Conservation (phyloP, 2,888 invertebrate genomes). For the Neoitamus cyanurus region DNA sequence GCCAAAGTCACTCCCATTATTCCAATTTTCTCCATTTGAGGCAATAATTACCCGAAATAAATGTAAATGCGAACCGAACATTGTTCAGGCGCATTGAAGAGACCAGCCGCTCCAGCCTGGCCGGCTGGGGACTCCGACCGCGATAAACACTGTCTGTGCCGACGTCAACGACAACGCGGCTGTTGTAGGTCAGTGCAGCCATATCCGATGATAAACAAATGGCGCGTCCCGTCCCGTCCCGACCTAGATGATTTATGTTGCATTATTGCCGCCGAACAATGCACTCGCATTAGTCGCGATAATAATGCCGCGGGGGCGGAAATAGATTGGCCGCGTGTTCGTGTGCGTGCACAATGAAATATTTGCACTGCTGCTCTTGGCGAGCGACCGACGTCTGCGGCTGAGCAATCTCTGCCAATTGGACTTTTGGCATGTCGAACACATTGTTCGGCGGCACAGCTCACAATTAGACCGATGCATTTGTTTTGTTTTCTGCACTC, state of each 20-base stretch:
- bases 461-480: too few relatives aligned
- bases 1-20: background rate
- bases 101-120: background rate
- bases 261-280: constrained; percentile 28
- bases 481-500: too few relatives aligned
- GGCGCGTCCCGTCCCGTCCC: background rate
- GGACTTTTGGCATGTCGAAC: background rate
- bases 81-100: background rate
- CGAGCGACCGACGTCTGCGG: background rate
- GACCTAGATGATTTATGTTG: background rate
- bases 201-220: constrained; percentile 25
- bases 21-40: background rate
- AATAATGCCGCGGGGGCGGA: constrained; percentile 11
- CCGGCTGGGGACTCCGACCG: background rate
- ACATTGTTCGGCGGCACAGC: too few relatives aligned
- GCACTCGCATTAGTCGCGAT: constrained; percentile 18
- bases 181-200: constrained; percentile 26
- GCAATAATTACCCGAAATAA: constrained; percentile 10
- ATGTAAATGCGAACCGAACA: constrained; percentile 2
- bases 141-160: background rate
- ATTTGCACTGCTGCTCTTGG: background rate
- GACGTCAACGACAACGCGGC: background rate
- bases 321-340: background rate
- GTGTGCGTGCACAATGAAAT: background rate
- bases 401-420: background rate